Base-by-base conservation (phyloP, 2,113 vertebrate species). In the Asarcornis scutulata region DNA sequence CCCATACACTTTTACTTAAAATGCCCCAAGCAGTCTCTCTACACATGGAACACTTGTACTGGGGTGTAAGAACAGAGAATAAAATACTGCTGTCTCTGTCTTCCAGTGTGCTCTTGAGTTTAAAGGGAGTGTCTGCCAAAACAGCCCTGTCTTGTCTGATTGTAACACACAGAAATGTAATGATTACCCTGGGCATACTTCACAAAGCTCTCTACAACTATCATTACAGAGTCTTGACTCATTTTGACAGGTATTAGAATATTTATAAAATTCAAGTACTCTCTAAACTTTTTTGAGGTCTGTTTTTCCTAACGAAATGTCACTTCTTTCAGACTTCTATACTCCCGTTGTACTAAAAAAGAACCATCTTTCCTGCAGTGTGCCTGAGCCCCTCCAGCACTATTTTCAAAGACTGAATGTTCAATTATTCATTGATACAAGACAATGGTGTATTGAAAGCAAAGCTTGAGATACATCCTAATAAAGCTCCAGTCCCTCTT, bases 371-470 rank as follows among this genome's bases (percentile, higher is more conserved):
- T 53, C 83, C 8, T 81, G 77, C 91, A 93, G 81, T 46, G 32
- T 14, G 95, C 84, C 92, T 23, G 77, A 96, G 88, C 89, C 86
- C 96, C 93, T 96, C 86, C 88, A 96, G 96, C 94, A 83, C 55
- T 91, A 26, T 87, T 93, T 96, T 94, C 95, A 93, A 96, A 96
- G 71, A 86, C 46, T 9, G n/a, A 81, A 92, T 46, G 52, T 92
- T 97, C 91, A 96, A 96, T 93, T 95, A 95, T 92, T 96, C 91
- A 95, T 92, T 63, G 92, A 93, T 95, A 90, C 74, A 86, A 96
- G 92, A 92, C 93, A 96, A 94, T 66, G 90, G 69, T 60, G 67
- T 69, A 88, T 68, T 95, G 91, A 91, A 95, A 83, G 36, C 36
- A 92, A 94, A 89, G 86, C 59, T 82, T 27, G 31, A 85, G 69